Percentiles rank a stretch among this genome's conserved stretches.
These are phyloP conservation scores for Entomobrya proxima DNA, from an alignment of 2,888 invertebrate species.

Conservation along the genomic window DNA sequence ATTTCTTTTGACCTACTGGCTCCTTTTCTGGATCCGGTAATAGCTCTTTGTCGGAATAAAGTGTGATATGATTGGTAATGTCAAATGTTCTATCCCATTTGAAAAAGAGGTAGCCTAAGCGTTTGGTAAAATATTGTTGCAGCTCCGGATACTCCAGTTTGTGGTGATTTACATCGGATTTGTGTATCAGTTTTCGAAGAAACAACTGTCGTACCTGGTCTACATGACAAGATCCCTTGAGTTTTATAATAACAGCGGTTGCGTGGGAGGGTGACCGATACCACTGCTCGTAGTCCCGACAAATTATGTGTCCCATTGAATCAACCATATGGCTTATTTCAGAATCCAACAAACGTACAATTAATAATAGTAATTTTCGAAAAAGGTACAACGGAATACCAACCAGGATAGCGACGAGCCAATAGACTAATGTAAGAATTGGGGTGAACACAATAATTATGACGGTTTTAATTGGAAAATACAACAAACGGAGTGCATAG, in stretches of 20 bases:
- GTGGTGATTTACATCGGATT: neutral
- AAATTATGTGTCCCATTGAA: neutral
- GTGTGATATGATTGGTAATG: conserved; percentile 20
- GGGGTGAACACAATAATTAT: conserved; percentile 1
- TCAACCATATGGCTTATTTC: conserved; percentile 20
- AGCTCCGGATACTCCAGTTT: conserved; percentile 39
- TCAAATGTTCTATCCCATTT: conserved; percentile 41
- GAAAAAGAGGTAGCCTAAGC: conserved; percentile 26
- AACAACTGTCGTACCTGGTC: neutral
- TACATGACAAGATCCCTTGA: neutral
- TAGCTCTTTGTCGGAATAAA: neutral
- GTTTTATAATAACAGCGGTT: neutral
- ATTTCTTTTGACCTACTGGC: neutral
- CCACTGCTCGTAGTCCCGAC: conserved; percentile 25
- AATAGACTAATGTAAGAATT: neutral
- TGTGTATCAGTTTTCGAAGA: neutral
- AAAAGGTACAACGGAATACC: neutral
- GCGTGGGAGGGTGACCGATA: neutral
- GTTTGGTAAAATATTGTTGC: conserved; percentile 28
- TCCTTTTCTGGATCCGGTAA: neutral
- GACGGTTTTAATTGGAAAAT: neutral
- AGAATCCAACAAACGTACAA: neutral
- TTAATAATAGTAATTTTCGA: neutral
- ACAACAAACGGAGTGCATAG: neutral
- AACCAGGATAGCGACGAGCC: neutral